These are phyloP conservation scores for Conger conger DNA, from an alignment of 2,113 vertebrate genomes.

Conservation along the genomic window DNA sequence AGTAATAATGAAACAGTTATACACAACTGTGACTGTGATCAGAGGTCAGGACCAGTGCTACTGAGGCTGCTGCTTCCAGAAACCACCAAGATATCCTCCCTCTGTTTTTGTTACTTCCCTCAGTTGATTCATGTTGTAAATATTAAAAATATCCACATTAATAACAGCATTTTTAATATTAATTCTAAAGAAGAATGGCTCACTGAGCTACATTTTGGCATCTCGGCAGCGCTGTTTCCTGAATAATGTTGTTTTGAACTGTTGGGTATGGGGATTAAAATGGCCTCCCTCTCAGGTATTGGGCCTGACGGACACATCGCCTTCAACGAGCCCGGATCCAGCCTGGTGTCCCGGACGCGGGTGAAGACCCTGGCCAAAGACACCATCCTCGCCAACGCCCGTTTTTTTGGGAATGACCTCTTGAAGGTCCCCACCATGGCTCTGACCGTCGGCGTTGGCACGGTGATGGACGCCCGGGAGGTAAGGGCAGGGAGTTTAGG, in stretches of 20 bases:
- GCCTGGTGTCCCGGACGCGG: constrained; percentile 87
- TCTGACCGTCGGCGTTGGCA: constrained; percentile 92
- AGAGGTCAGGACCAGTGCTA: no score
- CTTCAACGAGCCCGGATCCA: constrained; percentile 96
- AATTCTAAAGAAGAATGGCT: no score
- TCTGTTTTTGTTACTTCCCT: not conserved
- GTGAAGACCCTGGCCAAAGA: constrained; percentile 94
- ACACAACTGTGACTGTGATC: no score
- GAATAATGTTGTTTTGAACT: not conserved
- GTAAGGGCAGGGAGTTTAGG: constrained; percentile 58
- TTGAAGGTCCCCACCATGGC: constrained; percentile 94
- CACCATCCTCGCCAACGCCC: constrained; percentile 93
- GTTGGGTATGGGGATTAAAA: not conserved
- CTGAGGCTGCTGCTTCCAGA: no score
- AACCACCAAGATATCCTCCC: no score
- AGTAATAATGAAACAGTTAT: no score
- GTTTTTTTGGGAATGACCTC: constrained; percentile 89
- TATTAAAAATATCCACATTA: no score
- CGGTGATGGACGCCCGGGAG: constrained; percentile 96
- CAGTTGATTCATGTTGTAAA: no score
- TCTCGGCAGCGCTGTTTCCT: no score
- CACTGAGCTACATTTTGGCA: no score
- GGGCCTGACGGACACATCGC: constrained; percentile 95
- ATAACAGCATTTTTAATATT: no score
- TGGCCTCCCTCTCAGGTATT: constrained; percentile 73